Percentiles rank a stretch among this genome's conserved stretches.
Conservation (phyloP, 2,113 vertebrate genomes). For the Gasterosteus aculeatus region DNA sequence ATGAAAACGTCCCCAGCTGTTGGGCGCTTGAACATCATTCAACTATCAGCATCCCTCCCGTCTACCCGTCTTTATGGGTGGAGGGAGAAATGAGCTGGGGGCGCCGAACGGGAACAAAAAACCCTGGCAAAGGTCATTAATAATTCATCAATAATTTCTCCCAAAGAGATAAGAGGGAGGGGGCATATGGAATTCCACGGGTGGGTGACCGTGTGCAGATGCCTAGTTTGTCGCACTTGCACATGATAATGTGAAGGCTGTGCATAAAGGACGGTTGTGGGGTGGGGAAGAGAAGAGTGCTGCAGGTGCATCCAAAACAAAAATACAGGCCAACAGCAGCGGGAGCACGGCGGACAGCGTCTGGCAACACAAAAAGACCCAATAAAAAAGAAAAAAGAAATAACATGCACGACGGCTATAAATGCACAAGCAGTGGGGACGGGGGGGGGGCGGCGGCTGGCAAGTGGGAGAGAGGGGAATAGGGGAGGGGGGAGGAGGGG, state of each 20-base stretch:
- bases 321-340: constrained; percentile 45
- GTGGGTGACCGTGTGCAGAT: constrained; percentile 43
- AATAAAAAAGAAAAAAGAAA: constrained; percentile 1
- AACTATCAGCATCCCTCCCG: background rate
- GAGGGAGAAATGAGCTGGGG: constrained; percentile 26
- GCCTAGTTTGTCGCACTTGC: constrained; percentile 28
- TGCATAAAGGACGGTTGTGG: constrained; percentile 22
- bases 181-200: constrained; percentile 38
- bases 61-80: constrained; percentile 1
- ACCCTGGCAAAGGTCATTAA: constrained; percentile 75
- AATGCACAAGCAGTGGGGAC: constrained; percentile 24
- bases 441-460: background rate
- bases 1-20: background rate
- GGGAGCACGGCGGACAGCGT: constrained; percentile 22
- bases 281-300: background rate
- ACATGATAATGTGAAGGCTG: constrained; percentile 42
- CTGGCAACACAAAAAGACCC: constrained; percentile 64
- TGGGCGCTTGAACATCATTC: background rate
- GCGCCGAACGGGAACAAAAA: constrained; percentile 65
- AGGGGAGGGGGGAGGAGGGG: background rate
- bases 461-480: background rate
- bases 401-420: constrained; percentile 18
- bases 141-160: constrained; percentile 77
- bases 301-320: constrained; percentile 58
- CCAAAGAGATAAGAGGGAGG: constrained; percentile 52